Evolutionary conservation across 1,140 invertebrate genomes (phyloP).

Genomic region (Atta colombica): DNA sequence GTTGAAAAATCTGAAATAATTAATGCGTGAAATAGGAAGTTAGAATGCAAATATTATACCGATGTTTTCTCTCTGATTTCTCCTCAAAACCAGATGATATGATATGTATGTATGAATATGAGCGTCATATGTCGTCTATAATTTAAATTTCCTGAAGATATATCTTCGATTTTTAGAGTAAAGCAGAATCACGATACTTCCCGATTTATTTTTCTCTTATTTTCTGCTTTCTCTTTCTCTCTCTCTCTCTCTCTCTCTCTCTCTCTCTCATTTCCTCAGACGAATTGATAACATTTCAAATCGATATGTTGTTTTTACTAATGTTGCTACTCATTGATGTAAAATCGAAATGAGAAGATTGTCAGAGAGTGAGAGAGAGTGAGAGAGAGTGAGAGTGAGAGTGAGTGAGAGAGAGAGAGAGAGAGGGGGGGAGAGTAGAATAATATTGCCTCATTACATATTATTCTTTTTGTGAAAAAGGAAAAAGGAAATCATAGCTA

Average conservation of each 20-base stretch:
- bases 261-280: background rate
- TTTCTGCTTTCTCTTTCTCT: background rate
- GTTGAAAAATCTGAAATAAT: background rate
- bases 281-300: background rate
- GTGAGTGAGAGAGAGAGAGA: no score
- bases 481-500: background rate
- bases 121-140: background rate
- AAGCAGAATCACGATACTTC: background rate
- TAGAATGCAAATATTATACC: constrained; percentile 1
- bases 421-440: no score
- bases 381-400: no score
- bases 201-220: background rate
- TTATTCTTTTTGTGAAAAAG: background rate
- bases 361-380: background rate
- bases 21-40: constrained; percentile 25
- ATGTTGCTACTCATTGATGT: background rate
- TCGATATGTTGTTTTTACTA: background rate
- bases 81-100: background rate
- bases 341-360: background rate
- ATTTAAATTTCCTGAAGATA: constrained; percentile 2
- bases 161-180: constrained; percentile 24
- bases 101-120: background rate
- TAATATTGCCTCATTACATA: no score
- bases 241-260: no score
- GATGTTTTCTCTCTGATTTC: constrained; percentile 15